Conservation (phyloP, 2,113 vertebrate genomes). For the Sebastes fasciatus region DNA sequence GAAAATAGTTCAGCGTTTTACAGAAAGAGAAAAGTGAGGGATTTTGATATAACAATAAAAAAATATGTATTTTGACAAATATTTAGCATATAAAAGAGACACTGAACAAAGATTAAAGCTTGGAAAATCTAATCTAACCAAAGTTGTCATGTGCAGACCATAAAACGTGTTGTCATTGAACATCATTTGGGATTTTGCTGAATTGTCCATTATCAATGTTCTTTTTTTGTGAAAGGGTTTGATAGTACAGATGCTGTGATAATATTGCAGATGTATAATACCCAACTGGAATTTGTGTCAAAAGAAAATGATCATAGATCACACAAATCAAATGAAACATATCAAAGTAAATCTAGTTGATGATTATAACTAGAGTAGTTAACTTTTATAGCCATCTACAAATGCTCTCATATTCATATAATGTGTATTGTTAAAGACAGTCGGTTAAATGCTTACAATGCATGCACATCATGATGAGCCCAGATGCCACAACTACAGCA, state of each 20-base stretch:
- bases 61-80: too few species aligned
- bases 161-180: not conserved
- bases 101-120: not conserved
- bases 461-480: constrained; percentile 6
- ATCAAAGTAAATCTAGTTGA: not conserved
- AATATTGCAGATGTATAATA: not conserved
- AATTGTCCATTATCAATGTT: not conserved
- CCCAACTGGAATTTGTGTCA: not conserved
- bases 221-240: not conserved
- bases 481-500: not conserved
- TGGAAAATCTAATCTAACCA: not conserved
- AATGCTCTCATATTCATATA: not conserved
- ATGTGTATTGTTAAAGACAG: not conserved
- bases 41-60: not conserved
- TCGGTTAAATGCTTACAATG: constrained; percentile 14
- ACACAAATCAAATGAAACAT: not conserved
- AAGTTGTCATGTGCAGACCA: not conserved
- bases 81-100: not conserved
- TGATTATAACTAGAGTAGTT: constrained; percentile 1
- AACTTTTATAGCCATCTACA: not conserved
- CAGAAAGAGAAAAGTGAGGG: not conserved
- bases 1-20: not conserved
- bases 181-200: not conserved
- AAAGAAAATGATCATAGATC: not conserved
- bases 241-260: not conserved